These are phyloP conservation scores for Crax fasciolata DNA, from an alignment of 2,797 vertebrate species.

Conservation along the genomic window DNA sequence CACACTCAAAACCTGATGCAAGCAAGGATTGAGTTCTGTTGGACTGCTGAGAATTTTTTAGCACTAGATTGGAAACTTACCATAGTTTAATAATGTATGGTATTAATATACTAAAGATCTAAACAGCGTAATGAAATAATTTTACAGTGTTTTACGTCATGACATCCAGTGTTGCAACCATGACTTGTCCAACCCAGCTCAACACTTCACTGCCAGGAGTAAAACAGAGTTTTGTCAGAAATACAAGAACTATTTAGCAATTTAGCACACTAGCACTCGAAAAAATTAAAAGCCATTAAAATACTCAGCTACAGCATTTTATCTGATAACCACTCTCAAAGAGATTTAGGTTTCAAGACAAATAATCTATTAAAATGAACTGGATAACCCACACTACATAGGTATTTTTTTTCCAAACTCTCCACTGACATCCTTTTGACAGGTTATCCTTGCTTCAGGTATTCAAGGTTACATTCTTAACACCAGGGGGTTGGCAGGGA, in stretches of 20 bases:
- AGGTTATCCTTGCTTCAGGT: background rate
- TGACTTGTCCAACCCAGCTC: background rate
- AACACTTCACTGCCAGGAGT: fast-evolving
- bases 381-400: background rate
- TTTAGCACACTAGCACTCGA: background rate
- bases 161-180: background rate
- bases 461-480: background rate
- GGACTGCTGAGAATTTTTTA: background rate
- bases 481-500: background rate
- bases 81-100: background rate
- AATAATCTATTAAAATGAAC: background rate
- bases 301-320: background rate
- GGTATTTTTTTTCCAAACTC: background rate
- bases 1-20: background rate
- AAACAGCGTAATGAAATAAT: background rate
- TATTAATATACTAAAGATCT: background rate
- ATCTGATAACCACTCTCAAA: background rate
- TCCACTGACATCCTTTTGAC: background rate
- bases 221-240: background rate
- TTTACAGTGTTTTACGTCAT: background rate
- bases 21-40: background rate
- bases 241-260: background rate
- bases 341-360: background rate
- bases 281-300: background rate
- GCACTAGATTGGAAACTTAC: background rate